Conservation (phyloP, 2,797 vertebrate species). For the Linurgus olivaceus region DNA sequence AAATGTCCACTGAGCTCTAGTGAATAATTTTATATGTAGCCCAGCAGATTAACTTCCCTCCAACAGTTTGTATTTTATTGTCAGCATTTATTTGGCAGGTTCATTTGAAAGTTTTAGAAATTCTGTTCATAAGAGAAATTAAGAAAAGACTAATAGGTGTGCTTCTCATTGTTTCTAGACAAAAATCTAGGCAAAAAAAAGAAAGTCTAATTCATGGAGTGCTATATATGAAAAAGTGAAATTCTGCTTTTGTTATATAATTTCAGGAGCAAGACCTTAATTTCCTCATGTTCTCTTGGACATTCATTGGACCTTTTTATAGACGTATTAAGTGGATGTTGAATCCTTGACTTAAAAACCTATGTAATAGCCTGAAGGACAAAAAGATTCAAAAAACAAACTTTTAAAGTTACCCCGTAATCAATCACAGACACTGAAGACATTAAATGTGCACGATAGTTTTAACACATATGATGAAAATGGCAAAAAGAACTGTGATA, state of each 20-base stretch:
- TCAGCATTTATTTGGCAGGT: background rate
- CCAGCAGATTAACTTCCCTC: background rate
- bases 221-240: background rate
- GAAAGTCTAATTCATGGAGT: background rate
- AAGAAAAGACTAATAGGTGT: background rate
- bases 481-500: background rate
- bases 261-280: background rate
- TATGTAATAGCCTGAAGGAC: background rate
- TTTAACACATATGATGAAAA: background rate
- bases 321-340: background rate
- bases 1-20: background rate
- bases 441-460: fast-evolving
- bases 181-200: background rate
- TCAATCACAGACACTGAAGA: background rate
- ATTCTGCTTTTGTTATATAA: background rate
- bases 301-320: background rate
- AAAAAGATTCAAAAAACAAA: background rate
- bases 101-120: background rate
- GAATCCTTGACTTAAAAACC: background rate
- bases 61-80: background rate
- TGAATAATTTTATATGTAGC: background rate
- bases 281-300: background rate
- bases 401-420: background rate
- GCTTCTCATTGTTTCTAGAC: background rate
- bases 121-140: background rate